Evolutionary conservation across 2,113 vertebrate species (phyloP), one percentile per base, ranked within the genome.

Genomic region (Paralichthys olivaceus): DNA sequence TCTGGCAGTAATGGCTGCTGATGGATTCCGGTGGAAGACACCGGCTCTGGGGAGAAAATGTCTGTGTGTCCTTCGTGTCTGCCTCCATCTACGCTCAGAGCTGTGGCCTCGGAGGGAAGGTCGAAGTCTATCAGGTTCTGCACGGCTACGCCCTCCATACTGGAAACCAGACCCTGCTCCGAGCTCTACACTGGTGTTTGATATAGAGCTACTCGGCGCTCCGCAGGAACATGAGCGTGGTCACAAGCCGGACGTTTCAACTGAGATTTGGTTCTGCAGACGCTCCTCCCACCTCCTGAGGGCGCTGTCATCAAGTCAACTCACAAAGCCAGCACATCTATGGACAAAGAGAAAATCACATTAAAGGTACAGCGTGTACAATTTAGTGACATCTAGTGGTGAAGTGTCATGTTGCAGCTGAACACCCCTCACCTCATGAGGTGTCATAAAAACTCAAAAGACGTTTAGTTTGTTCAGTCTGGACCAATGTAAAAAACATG

Each of bases 51-150:
- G 25, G 90, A 91, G 55, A 92, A 91, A 25, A 90, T 40, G 81
- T 90, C 84, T 1, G 58, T 0, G 23, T 37, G 77, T 51, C 81
- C 0, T 49, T 88, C 71, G 79, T 86, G 0, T 26, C 91, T 87
- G 7, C 61, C 61, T 0, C 76, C 58, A 5, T 81, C 80, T 9
- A 87, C 56, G 9, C 80, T 66, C 7, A 94, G 86, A 2, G 88
- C 85, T 0, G 92, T 81, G 3, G 75, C 37, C 2, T 90, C 68
- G 17, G 92, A 90, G 5, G 96, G 91, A 0, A 90, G 9, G 22
- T 95, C 96, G 0, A 97, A 95, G 89, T 97, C 96, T 2, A 97
- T 96, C 77, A 98, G 95, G 8, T 96, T 95, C 68, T 94, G 95
- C 25, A 96, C 94, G 0, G 95, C 94, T 15, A 95, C 93, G 0